A percentile compares a stretch with the other conserved stretches of the same genome.
These are phyloP conservation scores for Tor tambroides DNA, from an alignment of 2,113 vertebrate species.

Conservation along the genomic window DNA sequence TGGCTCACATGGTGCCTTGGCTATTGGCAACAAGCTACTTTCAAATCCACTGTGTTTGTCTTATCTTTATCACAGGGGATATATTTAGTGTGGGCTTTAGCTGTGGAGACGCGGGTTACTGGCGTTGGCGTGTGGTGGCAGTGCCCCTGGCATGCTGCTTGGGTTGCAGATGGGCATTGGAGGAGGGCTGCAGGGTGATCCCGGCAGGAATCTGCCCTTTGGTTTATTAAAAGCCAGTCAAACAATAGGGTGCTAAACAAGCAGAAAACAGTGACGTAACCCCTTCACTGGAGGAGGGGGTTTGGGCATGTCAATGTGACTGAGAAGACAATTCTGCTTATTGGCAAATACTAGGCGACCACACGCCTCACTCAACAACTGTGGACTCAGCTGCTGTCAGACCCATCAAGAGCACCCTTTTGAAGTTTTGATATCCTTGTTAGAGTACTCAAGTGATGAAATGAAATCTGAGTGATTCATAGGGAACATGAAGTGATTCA, in stretches of 20 bases:
- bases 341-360: slow-evolving; percentile 12
- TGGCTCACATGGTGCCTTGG: slow-evolving; percentile 65
- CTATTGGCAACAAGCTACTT: slow-evolving; percentile 73
- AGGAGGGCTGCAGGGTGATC: slow-evolving; percentile 60
- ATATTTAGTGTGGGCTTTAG: slow-evolving; percentile 85
- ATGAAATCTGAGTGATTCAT: background rate
- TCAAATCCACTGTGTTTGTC: slow-evolving; percentile 80
- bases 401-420: background rate
- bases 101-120: slow-evolving; percentile 63
- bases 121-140: slow-evolving; percentile 70
- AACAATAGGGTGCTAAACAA: slow-evolving; percentile 72
- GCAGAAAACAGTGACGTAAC: slow-evolving; percentile 68
- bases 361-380: slow-evolving; percentile 37
- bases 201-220: slow-evolving; percentile 80
- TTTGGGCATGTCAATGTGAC: slow-evolving; percentile 38
- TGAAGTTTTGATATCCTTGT: background rate
- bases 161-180: slow-evolving; percentile 55
- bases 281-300: slow-evolving; percentile 29
- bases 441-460: background rate
- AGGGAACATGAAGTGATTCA: background rate
- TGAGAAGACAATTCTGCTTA: slow-evolving; percentile 23
- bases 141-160: slow-evolving; percentile 73
- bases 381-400: slow-evolving; percentile 36
- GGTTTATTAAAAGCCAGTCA: slow-evolving; percentile 83
- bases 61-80: slow-evolving; percentile 78